A percentile compares a stretch with the other conserved stretches of the same genome.
Evolutionary conservation across 2,888 invertebrate genomes (phyloP).

Genomic region (Aquatica leii): DNA sequence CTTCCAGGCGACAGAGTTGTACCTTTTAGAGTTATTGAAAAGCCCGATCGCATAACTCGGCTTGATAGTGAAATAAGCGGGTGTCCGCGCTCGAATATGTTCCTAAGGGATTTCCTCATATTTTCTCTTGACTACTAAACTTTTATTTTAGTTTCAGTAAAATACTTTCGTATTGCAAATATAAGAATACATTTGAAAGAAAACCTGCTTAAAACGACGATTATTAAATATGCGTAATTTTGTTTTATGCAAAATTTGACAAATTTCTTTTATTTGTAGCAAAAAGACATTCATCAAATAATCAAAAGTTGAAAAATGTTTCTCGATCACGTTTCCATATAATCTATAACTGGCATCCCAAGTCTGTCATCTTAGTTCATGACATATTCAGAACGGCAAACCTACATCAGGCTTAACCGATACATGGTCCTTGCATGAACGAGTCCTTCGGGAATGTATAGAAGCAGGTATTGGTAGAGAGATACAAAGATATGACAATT

Average conservation of each 20-base stretch:
- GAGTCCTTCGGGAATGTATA: constrained; percentile 35
- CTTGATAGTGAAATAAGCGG: constrained; percentile 55
- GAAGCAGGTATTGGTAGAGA: constrained; percentile 36
- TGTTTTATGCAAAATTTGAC: neutral
- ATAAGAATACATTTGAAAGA: neutral
- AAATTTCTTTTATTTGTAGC: neutral
- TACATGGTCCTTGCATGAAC: constrained; percentile 41
- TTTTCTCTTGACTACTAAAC: constrained; percentile 35
- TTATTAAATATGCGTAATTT: neutral
- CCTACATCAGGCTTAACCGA: constrained; percentile 49
- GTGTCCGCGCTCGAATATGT: constrained; percentile 35
- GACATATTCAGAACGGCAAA: constrained; percentile 55
- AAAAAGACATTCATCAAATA: constrained; percentile 32
- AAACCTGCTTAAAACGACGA: neutral
- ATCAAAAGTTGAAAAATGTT: constrained; percentile 27
- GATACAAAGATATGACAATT: constrained; percentile 45
- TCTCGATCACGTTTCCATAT: constrained; percentile 39
- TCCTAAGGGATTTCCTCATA: constrained; percentile 36
- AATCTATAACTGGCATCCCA: constrained; percentile 44
- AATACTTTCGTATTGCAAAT: constrained; percentile 9
- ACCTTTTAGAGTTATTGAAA: constrained; percentile 61
- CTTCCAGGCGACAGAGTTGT: constrained; percentile 51
- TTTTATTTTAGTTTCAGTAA: constrained; percentile 30
- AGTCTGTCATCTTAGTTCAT: constrained; percentile 53
- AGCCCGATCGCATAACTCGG: constrained; percentile 58